Base-by-base conservation (phyloP, 1,140 invertebrate genomes). In the Hylyphantes graminicola region DNA sequence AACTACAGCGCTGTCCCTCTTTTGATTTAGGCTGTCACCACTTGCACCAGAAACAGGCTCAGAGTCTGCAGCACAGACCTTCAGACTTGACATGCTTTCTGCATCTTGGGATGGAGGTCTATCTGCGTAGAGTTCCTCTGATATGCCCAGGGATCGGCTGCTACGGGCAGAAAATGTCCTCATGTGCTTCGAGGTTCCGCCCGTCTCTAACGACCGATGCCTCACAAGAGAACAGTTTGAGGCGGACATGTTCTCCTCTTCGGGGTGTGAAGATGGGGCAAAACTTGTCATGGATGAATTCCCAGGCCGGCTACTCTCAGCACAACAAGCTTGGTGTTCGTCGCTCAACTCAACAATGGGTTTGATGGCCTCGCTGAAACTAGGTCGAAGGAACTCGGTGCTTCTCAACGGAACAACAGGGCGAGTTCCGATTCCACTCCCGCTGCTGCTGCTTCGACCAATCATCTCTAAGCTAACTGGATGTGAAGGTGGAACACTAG, bases 271-370 rank as follows among this genome's bases (percentile, higher is more conserved):
- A 55, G 35, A 54, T 12, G 57, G 54, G 9, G 70, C 54, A 79
- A 51, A 78, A 9, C 54, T 19, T n/a, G 68, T 57, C 35, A 54
- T 50, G 53, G 61, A 59, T 51, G 63, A 73, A 57, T 63, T 76
- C 54, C 73, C 73, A 63, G 19, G 63, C 54, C 68, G 54, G n/a
- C 64, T 68, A 55, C 79, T 84, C 7, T 85, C 85, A 55, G 85
- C 68, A 68, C 75, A 85, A 54, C 67, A 77, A 59, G 74, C 93
- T 35, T 35, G 35, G 90, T 94, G 94, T 89, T 95, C 94, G 88
- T 95, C 94, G 19, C 93, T 93, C 88, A 95, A 94, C 90, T 96
- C 94, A 5, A 93, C 94, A 87, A 96, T 95, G 1, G 94, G 94
- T 90, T 95, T 94, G 0, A 95, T 94, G 35, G 95, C 94, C 88